Percentiles rank a stretch among this genome's conserved stretches.
These are phyloP conservation scores for Margaritifera margaritifera DNA, from an alignment of 2,888 invertebrate species.

Conservation along the genomic window DNA sequence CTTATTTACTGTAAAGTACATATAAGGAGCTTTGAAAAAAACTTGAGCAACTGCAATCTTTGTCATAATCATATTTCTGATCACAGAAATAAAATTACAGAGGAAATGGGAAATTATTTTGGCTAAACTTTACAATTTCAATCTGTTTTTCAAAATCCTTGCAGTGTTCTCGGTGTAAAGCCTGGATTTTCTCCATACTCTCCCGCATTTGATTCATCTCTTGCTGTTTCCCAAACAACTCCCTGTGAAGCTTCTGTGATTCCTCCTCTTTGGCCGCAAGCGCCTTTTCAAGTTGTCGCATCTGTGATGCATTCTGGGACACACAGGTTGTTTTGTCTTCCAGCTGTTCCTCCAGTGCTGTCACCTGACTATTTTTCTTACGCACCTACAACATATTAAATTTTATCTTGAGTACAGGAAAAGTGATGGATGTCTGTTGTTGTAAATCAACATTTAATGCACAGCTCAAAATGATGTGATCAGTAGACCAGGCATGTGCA, in stretches of 20 bases:
- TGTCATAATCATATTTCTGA: too few species aligned
- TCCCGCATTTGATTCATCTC: slow-evolving; percentile 23
- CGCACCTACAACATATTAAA: slow-evolving; percentile 41
- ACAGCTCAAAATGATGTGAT: too few species aligned
- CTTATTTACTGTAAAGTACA: too few species aligned
- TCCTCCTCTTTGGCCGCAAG: slow-evolving; percentile 35
- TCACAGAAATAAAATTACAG: too few species aligned
- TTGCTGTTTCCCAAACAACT: slow-evolving; percentile 42
- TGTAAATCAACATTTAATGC: too few species aligned
- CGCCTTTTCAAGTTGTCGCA: slow-evolving; percentile 57
- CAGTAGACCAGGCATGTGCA: too few species aligned
- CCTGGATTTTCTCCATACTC: slow-evolving; percentile 43
- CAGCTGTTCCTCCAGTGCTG: slow-evolving; percentile 53
- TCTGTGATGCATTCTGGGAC: slow-evolving; percentile 43
- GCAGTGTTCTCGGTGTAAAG: slow-evolving; percentile 57
- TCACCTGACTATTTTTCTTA: slow-evolving; percentile 53
- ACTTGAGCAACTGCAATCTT: too few species aligned
- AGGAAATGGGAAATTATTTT: background rate
- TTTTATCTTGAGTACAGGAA: background rate
- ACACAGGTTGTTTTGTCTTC: slow-evolving; percentile 58
- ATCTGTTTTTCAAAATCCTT: slow-evolving; percentile 61
- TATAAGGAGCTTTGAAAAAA: too few species aligned
- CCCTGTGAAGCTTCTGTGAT: slow-evolving; percentile 39
- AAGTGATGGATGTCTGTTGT: too few species aligned
- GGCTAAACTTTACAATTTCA: slow-evolving; percentile 51